Conservation (phyloP, 2,888 invertebrate species). For the Xanthorhoe designata region DNA sequence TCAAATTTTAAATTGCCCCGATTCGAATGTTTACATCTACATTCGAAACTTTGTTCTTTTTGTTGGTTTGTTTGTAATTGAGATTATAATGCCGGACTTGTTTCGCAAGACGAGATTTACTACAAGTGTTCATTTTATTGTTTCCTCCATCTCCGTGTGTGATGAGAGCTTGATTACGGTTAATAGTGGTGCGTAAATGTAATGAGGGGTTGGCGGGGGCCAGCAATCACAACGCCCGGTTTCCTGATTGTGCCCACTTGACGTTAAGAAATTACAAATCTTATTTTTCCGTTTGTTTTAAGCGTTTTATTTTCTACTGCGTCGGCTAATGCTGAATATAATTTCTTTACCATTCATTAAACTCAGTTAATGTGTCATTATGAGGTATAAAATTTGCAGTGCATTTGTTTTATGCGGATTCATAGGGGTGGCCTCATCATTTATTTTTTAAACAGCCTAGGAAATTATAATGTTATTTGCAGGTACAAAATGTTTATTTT, state of each 20-base stretch:
- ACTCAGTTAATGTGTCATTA: slow-evolving; percentile 31
- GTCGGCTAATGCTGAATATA: slow-evolving; percentile 45
- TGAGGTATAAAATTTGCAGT: slow-evolving; percentile 20
- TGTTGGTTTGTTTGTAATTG: slow-evolving; percentile 34
- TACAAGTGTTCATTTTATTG: slow-evolving; percentile 72
- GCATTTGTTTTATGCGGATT: background rate
- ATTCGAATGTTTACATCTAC: slow-evolving; percentile 52
- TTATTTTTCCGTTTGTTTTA: slow-evolving; percentile 56
- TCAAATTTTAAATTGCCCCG: slow-evolving; percentile 65
- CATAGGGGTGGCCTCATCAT: slow-evolving; percentile 16
- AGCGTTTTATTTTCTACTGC: slow-evolving; percentile 46
- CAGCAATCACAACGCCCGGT: slow-evolving; percentile 64
- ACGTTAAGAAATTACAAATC: slow-evolving; percentile 65
- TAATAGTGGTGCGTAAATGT: slow-evolving; percentile 79
- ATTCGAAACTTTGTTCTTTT: slow-evolving; percentile 36
- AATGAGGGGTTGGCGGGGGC: slow-evolving; percentile 73
- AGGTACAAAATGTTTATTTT: background rate
- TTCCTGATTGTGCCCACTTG: slow-evolving; percentile 70
- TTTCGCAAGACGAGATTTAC: slow-evolving; percentile 50
- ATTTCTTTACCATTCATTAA: slow-evolving; percentile 43
- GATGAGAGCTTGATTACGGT: slow-evolving; percentile 76
- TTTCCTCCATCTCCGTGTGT: slow-evolving; percentile 75
- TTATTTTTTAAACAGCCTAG: background rate
- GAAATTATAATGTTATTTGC: background rate
- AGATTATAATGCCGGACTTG: slow-evolving; percentile 30